Conservation (phyloP, 2,113 vertebrate genomes). For the Sorex fumeus region DNA sequence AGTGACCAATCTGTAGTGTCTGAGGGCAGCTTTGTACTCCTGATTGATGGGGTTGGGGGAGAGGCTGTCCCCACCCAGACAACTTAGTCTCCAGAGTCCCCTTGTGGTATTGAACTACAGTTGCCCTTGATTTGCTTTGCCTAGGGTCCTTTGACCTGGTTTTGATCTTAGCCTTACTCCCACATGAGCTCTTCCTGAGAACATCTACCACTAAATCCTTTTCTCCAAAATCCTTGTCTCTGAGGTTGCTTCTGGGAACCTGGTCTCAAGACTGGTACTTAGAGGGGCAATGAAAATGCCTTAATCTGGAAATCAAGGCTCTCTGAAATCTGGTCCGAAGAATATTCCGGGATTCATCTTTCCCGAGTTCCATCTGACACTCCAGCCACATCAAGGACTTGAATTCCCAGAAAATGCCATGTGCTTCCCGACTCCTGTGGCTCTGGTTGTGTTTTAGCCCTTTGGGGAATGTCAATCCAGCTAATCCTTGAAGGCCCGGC, state of each 20-base stretch:
- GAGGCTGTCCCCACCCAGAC: not conserved
- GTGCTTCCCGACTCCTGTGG: not conserved
- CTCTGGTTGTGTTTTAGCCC: not conserved
- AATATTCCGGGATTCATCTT: slow-evolving; percentile 48
- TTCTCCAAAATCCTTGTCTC: slow-evolving; percentile 29
- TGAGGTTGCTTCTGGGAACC: slow-evolving; percentile 4
- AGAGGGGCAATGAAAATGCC: slow-evolving; percentile 24
- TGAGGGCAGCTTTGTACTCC: not conserved
- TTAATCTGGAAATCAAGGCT: slow-evolving; percentile 51
- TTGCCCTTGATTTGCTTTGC: not conserved
- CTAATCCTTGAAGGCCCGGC: slow-evolving; percentile 24
- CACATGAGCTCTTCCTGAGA: slow-evolving; percentile 6
- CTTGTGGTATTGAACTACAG: not conserved
- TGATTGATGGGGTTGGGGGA: not conserved
- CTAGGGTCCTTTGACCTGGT: not conserved
- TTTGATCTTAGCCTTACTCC: not conserved
- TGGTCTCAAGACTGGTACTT: slow-evolving; percentile 12
- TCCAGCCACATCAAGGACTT: slow-evolving; percentile 18
- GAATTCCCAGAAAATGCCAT: slow-evolving; percentile 8
- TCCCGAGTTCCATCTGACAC: slow-evolving; percentile 7
- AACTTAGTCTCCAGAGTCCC: not conserved
- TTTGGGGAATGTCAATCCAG: not conserved
- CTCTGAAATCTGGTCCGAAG: slow-evolving; percentile 37
- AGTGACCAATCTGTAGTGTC: not conserved
- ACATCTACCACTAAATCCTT: slow-evolving; percentile 38